A percentile compares a stretch with the other conserved stretches of the same genome.
These are phyloP conservation scores for Aproaerema taeniolella DNA, from an alignment of 2,888 invertebrate genomes.

Conservation along the genomic window DNA sequence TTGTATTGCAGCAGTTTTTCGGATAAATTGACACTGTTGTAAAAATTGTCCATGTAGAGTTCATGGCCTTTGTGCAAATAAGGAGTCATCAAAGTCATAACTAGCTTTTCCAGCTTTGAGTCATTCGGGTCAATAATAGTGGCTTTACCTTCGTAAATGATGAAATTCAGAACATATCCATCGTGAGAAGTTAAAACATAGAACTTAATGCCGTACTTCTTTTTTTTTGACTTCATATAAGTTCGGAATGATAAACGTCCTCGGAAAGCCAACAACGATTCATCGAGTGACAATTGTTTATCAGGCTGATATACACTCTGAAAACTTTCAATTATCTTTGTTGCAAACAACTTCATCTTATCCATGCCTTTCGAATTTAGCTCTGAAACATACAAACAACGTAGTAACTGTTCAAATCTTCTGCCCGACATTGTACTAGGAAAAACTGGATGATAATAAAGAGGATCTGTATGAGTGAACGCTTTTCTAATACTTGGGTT, in stretches of 20 bases:
- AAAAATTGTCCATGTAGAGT: constrained; percentile 20
- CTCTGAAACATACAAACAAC: constrained; percentile 9
- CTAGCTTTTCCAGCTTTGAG: constrained; percentile 12
- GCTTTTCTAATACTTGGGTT: constrained; percentile 5
- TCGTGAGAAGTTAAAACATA: constrained; percentile 15
- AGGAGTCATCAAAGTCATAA: constrained; percentile 14
- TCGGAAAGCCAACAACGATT: constrained; percentile 15
- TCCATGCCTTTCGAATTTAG: constrained; percentile 6
- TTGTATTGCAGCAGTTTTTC: constrained; percentile 22
- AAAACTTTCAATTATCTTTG: constrained; percentile 4
- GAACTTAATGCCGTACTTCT: constrained; percentile 19
- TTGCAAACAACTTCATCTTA: constrained; percentile 5
- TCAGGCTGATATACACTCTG: constrained; percentile 1
- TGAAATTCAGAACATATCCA: constrained; percentile 19
- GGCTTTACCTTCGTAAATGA: constrained; percentile 14
- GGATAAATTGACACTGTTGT: constrained; percentile 22
- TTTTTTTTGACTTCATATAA: constrained; percentile 14
- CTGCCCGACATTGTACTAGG: constrained; percentile 5
- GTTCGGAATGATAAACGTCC: constrained; percentile 15
- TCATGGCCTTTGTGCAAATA: constrained; percentile 20
- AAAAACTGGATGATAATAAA: constrained; percentile 9
- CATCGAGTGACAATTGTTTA: constrained; percentile 13
- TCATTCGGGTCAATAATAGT: constrained; percentile 5
- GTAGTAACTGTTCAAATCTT: constrained; percentile 11
- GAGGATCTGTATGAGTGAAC: constrained; percentile 9